Conservation (phyloP, 2,797 vertebrate species). For the Mormyrops attenuatus region DNA sequence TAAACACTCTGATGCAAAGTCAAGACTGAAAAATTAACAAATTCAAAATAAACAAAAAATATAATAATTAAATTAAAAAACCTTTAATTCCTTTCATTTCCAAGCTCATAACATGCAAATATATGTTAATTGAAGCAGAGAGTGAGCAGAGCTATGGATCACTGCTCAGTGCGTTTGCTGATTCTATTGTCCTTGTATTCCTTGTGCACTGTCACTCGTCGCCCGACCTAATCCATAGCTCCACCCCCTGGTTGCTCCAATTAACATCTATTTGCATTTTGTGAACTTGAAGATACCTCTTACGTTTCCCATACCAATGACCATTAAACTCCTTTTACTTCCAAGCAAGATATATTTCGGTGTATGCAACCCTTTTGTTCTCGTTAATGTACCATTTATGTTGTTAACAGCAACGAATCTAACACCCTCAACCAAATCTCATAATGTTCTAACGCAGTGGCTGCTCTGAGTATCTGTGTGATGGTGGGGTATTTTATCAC, state of each 20-base stretch:
- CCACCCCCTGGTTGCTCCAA: background rate
- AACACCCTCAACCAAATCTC: too few relatives aligned
- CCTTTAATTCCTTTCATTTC: too few relatives aligned
- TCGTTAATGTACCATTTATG: background rate
- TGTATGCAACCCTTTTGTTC: background rate
- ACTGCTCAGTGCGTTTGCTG: background rate
- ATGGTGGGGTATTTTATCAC: background rate
- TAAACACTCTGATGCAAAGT: background rate
- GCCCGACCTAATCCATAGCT: background rate
- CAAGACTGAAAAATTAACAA: too few relatives aligned
- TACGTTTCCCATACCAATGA: background rate
- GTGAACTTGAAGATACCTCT: background rate
- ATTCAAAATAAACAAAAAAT: too few relatives aligned
- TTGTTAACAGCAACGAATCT: too few relatives aligned
- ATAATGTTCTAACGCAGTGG: too few relatives aligned
- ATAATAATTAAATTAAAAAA: too few relatives aligned
- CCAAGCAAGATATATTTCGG: background rate
- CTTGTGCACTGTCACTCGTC: background rate
- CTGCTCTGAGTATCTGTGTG: constrained; percentile 62
- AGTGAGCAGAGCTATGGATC: too few relatives aligned
- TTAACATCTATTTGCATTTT: background rate
- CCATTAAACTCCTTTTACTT: background rate
- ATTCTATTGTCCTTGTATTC: background rate
- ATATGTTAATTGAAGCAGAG: too few relatives aligned
- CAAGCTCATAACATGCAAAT: too few relatives aligned